phyloP scores from a whole-genome alignment of 2,888 invertebrate species.

The Euplagia quadripunctaria region DNA sequence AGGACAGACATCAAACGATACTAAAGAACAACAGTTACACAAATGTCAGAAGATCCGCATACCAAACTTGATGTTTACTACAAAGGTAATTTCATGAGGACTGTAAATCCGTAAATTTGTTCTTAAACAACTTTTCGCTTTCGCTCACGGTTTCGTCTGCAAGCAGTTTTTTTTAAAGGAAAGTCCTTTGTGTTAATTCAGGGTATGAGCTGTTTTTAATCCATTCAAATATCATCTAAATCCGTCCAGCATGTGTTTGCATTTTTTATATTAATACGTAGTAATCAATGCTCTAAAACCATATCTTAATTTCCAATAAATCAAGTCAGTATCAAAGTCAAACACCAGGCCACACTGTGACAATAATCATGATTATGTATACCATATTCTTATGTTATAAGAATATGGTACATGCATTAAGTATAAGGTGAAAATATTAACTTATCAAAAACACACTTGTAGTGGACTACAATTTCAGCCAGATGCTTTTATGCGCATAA shows the following conservation, averaged over 20 bases:
- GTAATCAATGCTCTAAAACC: neutral
- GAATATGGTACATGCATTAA: neutral
- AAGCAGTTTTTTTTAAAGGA: neutral
- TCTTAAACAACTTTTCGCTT: neutral
- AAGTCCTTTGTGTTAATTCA: neutral
- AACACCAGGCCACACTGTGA: too few species aligned
- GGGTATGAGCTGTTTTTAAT: neutral
- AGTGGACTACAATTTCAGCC: neutral
- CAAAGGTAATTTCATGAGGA: neutral
- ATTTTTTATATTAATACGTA: neutral
- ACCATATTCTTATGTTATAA: neutral
- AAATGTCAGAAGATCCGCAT: constrained; percentile 48
- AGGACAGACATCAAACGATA: constrained; percentile 31
- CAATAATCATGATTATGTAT: too few species aligned
- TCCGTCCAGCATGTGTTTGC: neutral
- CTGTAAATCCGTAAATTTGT: neutral
- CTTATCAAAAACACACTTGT: neutral
- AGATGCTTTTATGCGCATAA: neutral
- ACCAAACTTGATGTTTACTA: constrained; percentile 18
- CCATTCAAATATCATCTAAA: neutral
- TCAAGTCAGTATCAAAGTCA: neutral
- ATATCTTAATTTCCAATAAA: neutral
- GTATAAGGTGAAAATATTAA: neutral
- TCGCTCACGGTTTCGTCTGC: neutral
- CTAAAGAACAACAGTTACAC: constrained; percentile 30